phyloP scores from a whole-genome alignment of 2,797 vertebrate species.

The Pseudochaenichthys georgianus region DNA sequence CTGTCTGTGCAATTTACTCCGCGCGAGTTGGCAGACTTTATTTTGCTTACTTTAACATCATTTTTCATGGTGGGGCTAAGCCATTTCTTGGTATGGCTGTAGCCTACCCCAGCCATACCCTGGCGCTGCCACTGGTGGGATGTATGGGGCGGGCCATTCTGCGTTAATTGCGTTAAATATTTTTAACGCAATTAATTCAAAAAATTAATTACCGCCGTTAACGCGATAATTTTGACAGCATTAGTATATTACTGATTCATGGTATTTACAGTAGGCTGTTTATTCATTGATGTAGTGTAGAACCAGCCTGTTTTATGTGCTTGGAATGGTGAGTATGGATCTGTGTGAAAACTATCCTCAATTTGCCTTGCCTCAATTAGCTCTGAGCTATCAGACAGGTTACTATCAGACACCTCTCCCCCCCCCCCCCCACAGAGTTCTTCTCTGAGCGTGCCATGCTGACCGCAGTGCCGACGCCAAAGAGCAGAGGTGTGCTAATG shows the following conservation, averaged over 20 bases:
- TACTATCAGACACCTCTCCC: neutral
- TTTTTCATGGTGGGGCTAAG: no score
- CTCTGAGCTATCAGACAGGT: conserved; percentile 22
- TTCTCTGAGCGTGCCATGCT: conserved; percentile 15
- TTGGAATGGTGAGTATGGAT: neutral
- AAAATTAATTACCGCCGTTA: no score
- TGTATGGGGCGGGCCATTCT: no score
- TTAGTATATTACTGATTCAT: neutral
- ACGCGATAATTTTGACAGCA: no score
- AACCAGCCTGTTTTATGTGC: neutral
- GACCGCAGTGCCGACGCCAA: conserved; percentile 47
- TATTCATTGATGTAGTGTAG: neutral
- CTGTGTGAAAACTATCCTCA: conserved; percentile 3
- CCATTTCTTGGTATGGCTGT: no score
- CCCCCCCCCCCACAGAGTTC: neutral
- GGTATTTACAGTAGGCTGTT: neutral
- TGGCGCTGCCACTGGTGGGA: no score
- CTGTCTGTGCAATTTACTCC: no score
- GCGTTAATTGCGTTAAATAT: no score
- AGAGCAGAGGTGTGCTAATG: conserved; percentile 70
- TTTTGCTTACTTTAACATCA: no score
- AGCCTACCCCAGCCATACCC: no score
- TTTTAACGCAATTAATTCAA: no score
- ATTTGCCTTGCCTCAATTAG: conserved; percentile 18
- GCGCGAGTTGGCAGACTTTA: no score